phyloP scores from a whole-genome alignment of 1,140 invertebrate genomes.

The Drosophila watanabei region DNA sequence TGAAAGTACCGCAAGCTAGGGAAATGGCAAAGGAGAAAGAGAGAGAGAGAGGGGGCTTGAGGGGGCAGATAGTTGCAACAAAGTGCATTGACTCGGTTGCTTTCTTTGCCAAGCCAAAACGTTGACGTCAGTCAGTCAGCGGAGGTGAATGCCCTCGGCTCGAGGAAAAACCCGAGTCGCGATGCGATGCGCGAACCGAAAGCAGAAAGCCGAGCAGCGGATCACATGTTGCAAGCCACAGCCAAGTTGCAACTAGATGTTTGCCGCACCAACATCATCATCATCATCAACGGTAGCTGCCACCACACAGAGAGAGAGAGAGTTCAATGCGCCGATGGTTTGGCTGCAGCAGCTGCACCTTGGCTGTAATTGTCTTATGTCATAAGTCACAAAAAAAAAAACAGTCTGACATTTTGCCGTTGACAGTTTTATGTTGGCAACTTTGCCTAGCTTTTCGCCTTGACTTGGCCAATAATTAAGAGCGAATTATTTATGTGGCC shows the following conservation, averaged over 20 bases:
- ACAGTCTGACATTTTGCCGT: slow-evolving; percentile 63
- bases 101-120: slow-evolving; percentile 52
- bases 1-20: slow-evolving; percentile 81
- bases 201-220: slow-evolving; percentile 8
- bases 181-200: slow-evolving; percentile 22
- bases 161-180: slow-evolving; percentile 35
- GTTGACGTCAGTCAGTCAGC: slow-evolving; percentile 38
- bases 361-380: slow-evolving; percentile 77
- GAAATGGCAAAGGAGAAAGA: slow-evolving; percentile 27
- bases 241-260: slow-evolving; percentile 29
- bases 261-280: slow-evolving; percentile 26
- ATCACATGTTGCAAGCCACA: slow-evolving; percentile 47
- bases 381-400: slow-evolving; percentile 71
- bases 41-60: neutral
- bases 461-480: slow-evolving; percentile 60
- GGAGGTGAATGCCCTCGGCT: slow-evolving; percentile 70
- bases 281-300: slow-evolving; percentile 28
- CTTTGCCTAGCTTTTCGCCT: slow-evolving; percentile 12
- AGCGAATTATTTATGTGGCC: slow-evolving; percentile 61
- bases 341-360: slow-evolving; percentile 54
- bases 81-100: slow-evolving; percentile 74
- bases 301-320: neutral
- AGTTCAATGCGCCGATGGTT: slow-evolving; percentile 53
- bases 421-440: slow-evolving; percentile 69
- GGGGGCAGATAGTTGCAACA: slow-evolving; percentile 55